Base-by-base conservation (phyloP, 2,888 invertebrate species). In the Saturnia pavonia region DNA sequence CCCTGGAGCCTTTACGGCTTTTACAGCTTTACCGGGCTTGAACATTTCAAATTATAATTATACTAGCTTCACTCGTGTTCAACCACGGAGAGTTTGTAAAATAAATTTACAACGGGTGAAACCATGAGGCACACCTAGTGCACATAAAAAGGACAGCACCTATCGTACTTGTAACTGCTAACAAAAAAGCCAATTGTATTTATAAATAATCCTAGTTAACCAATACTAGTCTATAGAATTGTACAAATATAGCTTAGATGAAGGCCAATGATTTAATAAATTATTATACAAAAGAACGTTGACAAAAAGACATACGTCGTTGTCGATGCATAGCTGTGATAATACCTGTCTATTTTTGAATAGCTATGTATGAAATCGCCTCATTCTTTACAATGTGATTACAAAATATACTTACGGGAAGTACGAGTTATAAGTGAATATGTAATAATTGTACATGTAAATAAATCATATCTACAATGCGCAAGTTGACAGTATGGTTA, bases 181-280 rank as follows among this genome's bases (percentile, higher is more conserved):
- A n/a, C n/a, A n/a, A n/a, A 66, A 66, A 48, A 54, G 34, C 34
- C 67, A 40, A 57, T n/a, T 60, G 25, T 60, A 54, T 54, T 54
- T 54, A 54, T 54, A 54, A 54, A 54, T 54, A 54, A 54, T 54
- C n/a, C 57, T 60, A 60, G 57, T 60, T 27, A 60, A 60, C 45
- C 66, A 67, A 71, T 19, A 65, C n/a, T 60, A 48, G 54, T n/a
- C 51, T 78, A 79, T 77, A 79, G 77, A 75, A 75, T 76, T 72
- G 72, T 76, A 79, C 77, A 81, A 83, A 82, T 82, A 85, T 78
- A 79, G 76, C 73, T 74, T 73, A 88, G 89, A 89, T 90, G 84
- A 88, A 90, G 88, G 88, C 75, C 87, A 85, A 68, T 67, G 88
- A 89, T 89, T 82, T 73, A 80, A 82, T 85, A 82, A 82, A 84